Conservation (phyloP, 2,113 vertebrate genomes). For the Puma concolor region DNA sequence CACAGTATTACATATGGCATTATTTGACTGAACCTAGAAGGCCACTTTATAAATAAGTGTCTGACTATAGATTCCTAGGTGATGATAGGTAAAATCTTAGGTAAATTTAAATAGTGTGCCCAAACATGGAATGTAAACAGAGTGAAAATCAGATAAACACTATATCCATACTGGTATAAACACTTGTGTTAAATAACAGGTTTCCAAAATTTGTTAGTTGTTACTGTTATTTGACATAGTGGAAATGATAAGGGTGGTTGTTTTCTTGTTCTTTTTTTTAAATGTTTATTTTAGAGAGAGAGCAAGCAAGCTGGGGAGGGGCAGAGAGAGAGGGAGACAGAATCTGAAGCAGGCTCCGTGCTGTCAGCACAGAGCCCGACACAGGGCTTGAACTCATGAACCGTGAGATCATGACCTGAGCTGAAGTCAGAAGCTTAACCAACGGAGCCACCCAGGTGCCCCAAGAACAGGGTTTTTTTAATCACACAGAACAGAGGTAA, state of each 20-base stretch:
- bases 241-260: not conserved
- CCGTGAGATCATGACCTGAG: too few species aligned
- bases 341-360: too few species aligned
- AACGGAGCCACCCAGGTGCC: too few species aligned
- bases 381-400: too few species aligned
- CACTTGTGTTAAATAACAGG: not conserved
- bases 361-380: too few species aligned
- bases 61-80: not conserved
- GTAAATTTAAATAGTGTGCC: not conserved
- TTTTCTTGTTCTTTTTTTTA: too few species aligned
- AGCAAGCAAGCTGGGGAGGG: too few species aligned
- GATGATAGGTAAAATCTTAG: slow-evolving; percentile 8
- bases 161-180: not conserved
- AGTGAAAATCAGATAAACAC: not conserved
- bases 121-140: not conserved
- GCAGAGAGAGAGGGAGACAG: too few species aligned
- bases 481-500: not conserved
- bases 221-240: not conserved
- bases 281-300: too few species aligned
- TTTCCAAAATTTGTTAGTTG: slow-evolving; percentile 7
- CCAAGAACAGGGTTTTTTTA: not conserved
- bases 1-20: slow-evolving; percentile 29
- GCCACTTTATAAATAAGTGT: slow-evolving; percentile 44
- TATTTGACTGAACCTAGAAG: slow-evolving; percentile 42
- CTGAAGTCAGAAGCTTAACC: too few species aligned